Conservation (phyloP, 2,797 vertebrate genomes). For the Nannoperca obscura region DNA sequence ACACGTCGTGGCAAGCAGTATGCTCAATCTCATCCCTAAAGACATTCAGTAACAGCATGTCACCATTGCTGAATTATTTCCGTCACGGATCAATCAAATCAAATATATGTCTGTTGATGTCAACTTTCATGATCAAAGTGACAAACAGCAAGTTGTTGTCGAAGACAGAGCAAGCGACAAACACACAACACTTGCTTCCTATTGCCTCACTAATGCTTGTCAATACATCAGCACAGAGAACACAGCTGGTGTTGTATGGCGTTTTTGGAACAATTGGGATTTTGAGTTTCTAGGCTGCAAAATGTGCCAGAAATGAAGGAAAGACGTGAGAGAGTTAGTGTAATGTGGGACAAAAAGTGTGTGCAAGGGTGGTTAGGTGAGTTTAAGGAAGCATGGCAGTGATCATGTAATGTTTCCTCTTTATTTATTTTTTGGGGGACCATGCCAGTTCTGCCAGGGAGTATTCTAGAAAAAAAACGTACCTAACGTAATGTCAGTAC, state of each 20-base stretch:
- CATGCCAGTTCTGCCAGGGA: neutral
- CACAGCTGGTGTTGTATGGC: neutral
- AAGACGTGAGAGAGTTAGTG: neutral
- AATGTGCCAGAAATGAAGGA: neutral
- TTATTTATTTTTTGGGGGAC: no score
- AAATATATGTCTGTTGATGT: slow-evolving; percentile 14
- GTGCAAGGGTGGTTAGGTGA: neutral
- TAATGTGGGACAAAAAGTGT: neutral
- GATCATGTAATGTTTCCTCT: no score
- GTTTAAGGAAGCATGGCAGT: neutral
- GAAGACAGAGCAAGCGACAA: neutral
- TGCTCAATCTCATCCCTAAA: slow-evolving; percentile 7
- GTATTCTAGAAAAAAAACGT: neutral
- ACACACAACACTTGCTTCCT: slow-evolving; percentile 16
- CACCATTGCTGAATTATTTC: slow-evolving; percentile 2
- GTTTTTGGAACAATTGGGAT: neutral
- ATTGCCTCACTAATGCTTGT: slow-evolving; percentile 16
- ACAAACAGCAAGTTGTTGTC: slow-evolving; percentile 11
- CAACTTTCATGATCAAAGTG: slow-evolving; percentile 34
- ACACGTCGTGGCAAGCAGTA: neutral
- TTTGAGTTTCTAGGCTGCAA: neutral
- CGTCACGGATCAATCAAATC: neutral
- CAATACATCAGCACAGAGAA: neutral
- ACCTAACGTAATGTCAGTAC: neutral
- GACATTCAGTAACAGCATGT: slow-evolving; percentile 5